Conservation (phyloP, 2,888 invertebrate species). For the Acronicta psi region DNA sequence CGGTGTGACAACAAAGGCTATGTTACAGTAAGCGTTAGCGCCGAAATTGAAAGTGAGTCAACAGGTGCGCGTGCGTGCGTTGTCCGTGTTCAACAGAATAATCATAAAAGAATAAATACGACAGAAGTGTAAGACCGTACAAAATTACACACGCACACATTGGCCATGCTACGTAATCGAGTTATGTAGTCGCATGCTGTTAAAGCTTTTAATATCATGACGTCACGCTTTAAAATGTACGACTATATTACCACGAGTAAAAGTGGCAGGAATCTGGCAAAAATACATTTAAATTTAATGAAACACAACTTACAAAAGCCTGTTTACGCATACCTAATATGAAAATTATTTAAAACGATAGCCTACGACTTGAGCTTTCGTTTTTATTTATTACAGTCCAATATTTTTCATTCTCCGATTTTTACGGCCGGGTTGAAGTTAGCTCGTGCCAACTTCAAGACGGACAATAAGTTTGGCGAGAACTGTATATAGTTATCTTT, state of each 20-base stretch:
- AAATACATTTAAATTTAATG: conserved; percentile 14
- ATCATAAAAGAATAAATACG: conserved; percentile 43
- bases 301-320: conserved; percentile 2
- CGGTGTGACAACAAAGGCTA: conserved; percentile 64
- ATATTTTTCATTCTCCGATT: too few relatives aligned
- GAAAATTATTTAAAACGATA: too few relatives aligned
- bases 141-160: conserved; percentile 41
- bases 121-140: conserved; percentile 52
- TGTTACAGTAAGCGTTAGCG: conserved; percentile 66
- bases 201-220: conserved; percentile 33
- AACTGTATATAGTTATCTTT: conserved; percentile 25
- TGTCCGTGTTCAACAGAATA: conserved; percentile 45
- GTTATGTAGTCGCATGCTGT: conserved; percentile 27
- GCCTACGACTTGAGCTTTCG: too few relatives aligned
- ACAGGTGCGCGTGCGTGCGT: conserved; percentile 65
- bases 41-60: conserved; percentile 78
- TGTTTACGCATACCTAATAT: too few relatives aligned
- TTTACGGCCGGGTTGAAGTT: too few relatives aligned
- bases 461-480: too few relatives aligned
- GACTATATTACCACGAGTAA: conserved; percentile 17
- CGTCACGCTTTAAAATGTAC: conserved; percentile 29
- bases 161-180: conserved; percentile 37
- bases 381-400: too few relatives aligned
- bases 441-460: too few relatives aligned
- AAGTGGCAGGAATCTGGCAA: conserved; percentile 10